A percentile compares a stretch with the other conserved stretches of the same genome.
Conservation (phyloP, 1,140 invertebrate species). For the Portunus trituberculatus region DNA sequence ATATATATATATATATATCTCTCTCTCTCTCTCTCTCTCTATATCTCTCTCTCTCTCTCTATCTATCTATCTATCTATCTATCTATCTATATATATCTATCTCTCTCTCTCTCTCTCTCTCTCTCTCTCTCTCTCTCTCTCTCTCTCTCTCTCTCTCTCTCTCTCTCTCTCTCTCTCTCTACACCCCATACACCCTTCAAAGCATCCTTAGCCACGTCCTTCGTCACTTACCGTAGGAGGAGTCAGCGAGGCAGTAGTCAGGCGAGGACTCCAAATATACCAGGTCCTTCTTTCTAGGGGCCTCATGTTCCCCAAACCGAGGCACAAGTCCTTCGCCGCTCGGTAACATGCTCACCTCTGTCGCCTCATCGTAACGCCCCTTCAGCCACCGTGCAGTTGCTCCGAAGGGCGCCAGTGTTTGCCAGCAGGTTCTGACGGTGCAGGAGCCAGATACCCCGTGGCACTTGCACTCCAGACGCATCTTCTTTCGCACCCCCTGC, state of each 20-base stretch:
- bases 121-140: background rate
- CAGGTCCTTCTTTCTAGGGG: constrained; percentile 89
- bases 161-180: background rate
- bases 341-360: constrained; percentile 79
- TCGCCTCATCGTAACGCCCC: constrained; percentile 91
- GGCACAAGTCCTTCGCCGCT: constrained; percentile 80
- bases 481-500: constrained; percentile 81
- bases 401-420: constrained; percentile 90
- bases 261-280: constrained; percentile 94
- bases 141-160: background rate
- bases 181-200: background rate
- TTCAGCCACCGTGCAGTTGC: constrained; percentile 82
- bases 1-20: too few relatives aligned
- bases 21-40: background rate
- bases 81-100: too few relatives aligned
- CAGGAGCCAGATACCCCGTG: constrained; percentile 98
- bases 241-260: constrained; percentile 91
- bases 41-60: background rate
- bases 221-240: constrained; percentile 84
- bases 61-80: too few relatives aligned
- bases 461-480: constrained; percentile 95
- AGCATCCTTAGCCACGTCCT: too few relatives aligned
- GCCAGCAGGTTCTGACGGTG: constrained; percentile 96
- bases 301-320: constrained; percentile 80
- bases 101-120: background rate